Evolutionary conservation across 2,797 vertebrate species (phyloP).

Genomic region (Diglossa cyanea): DNA sequence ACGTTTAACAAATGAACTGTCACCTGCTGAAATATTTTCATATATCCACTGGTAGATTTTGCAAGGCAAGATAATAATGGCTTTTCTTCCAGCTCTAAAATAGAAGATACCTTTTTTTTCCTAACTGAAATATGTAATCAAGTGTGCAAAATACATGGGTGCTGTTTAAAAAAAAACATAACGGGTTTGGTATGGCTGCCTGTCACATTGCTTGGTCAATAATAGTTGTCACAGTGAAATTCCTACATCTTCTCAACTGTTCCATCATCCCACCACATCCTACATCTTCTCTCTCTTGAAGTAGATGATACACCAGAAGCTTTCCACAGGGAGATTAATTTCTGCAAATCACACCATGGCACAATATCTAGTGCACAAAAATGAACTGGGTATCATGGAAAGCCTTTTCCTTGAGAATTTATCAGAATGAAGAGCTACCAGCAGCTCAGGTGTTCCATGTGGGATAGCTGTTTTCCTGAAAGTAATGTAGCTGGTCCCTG

Average conservation of each 20-base stretch:
- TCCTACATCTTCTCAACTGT: neutral
- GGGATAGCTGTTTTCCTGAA: neutral
- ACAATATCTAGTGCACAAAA: neutral
- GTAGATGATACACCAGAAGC: neutral
- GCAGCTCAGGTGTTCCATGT: neutral
- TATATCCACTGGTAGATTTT: neutral
- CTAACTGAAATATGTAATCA: neutral
- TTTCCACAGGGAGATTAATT: neutral
- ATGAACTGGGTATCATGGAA: neutral
- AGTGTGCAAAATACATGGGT: neutral
- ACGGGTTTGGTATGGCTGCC: neutral
- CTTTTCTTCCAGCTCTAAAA: neutral
- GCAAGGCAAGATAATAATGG: neutral
- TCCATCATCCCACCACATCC: neutral
- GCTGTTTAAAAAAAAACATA: neutral
- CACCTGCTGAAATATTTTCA: neutral
- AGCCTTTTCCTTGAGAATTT: neutral
- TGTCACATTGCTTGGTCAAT: neutral
- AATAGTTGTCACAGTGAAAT: neutral
- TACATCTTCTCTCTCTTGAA: neutral
- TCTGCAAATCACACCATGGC: neutral
- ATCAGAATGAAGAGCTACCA: neutral
- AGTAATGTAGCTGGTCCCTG: neutral
- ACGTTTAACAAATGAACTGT: neutral
- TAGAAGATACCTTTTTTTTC: neutral